Conservation (phyloP, 1,140 invertebrate genomes). For the Ruditapes philippinarum region DNA sequence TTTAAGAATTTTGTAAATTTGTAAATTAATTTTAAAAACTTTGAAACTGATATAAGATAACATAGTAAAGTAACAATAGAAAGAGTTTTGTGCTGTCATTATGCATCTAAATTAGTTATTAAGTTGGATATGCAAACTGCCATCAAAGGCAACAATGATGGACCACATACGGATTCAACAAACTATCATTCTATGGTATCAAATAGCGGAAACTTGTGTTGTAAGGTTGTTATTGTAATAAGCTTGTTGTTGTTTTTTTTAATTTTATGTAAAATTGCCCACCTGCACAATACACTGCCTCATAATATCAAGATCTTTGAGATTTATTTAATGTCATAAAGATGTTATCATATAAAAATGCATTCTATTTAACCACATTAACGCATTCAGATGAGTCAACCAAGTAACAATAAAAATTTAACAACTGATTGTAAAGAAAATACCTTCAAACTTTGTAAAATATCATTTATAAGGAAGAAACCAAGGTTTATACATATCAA, state of each 20-base stretch:
- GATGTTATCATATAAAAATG: background rate
- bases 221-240: background rate
- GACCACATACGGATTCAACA: conserved; percentile 2
- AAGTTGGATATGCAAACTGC: background rate
- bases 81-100: background rate
- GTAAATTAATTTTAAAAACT: conserved; percentile 17
- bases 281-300: background rate
- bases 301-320: background rate
- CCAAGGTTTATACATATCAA: too few relatives aligned
- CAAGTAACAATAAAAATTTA: too few relatives aligned
- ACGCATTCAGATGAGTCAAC: background rate
- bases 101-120: conserved; percentile 23
- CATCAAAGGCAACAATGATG: background rate
- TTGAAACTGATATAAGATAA: conserved; percentile 24
- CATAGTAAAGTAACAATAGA: background rate
- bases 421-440: too few relatives aligned
- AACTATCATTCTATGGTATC: background rate
- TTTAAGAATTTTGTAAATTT: conserved; percentile 24
- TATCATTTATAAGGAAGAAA: too few relatives aligned
- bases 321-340: background rate
- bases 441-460: too few relatives aligned
- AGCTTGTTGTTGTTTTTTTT: background rate
- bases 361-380: background rate
- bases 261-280: background rate
- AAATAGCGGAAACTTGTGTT: background rate